A percentile compares a stretch with the other conserved stretches of the same genome.
Conservation (phyloP, 92 coral and sea anemone genomes). For the Palythoa caribaeorum region DNA sequence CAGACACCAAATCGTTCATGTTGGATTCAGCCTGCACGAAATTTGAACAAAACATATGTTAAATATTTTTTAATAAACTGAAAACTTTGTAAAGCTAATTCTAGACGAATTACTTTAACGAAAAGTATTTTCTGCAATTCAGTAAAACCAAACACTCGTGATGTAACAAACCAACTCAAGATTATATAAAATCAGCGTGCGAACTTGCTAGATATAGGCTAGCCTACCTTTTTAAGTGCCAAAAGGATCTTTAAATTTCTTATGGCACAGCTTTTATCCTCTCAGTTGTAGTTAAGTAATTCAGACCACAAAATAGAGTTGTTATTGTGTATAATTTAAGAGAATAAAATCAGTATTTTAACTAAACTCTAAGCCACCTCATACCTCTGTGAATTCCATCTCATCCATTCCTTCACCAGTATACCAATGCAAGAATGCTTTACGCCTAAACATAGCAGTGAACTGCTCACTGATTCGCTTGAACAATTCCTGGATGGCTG, state of each 20-base stretch:
- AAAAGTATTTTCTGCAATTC: too few species aligned
- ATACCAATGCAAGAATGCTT: conserved; percentile 99
- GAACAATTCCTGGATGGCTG: conserved; percentile 99
- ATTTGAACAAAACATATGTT: neutral
- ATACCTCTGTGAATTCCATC: conserved; percentile 66
- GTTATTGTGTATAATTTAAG: neutral
- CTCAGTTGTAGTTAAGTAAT: too few species aligned
- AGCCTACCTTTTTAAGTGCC: too few species aligned
- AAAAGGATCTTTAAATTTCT: too few species aligned
- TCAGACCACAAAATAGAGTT: neutral
- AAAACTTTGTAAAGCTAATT: too few species aligned
- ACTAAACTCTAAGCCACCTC: neutral
- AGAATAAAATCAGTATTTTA: neutral
- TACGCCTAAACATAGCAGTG: conserved; percentile 99
- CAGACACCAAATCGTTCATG: conserved; percentile 92
- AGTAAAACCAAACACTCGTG: too few species aligned
- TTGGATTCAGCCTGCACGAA: conserved; percentile 85
- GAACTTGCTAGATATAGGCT: too few species aligned
- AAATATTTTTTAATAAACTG: too few species aligned
- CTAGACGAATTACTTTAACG: too few species aligned
- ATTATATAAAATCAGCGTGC: too few species aligned
- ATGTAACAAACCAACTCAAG: too few species aligned
- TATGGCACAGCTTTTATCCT: too few species aligned
- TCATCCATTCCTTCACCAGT: conserved; percentile 88
- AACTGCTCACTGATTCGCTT: conserved; percentile 99